Base-by-base conservation (phyloP, 2,797 vertebrate species). In the Oreochromis mossambicus region DNA sequence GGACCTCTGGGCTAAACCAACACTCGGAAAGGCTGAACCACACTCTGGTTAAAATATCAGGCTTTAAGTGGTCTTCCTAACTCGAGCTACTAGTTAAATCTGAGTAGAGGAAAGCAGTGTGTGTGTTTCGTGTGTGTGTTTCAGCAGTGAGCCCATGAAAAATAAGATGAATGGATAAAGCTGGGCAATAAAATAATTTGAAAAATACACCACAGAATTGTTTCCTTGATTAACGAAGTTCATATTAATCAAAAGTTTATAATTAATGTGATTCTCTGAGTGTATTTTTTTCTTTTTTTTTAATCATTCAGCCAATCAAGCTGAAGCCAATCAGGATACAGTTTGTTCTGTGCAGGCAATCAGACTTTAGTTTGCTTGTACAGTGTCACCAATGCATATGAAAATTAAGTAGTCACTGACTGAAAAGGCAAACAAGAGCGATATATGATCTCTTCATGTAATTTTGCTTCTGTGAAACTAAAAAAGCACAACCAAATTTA, bases 1-100 rank as follows among this genome's bases (percentile, higher is more conserved):
- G 91, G 83, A 89, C 83, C 94, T 92, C 29, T 66, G 78, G 93
- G 95, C 94, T 79, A 89, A 92, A 92, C 68, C 86, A 84, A 84
- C 90, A 89, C 90, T 92, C 68, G 78, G 70, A 87, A 81, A 92
- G 54, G 68, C 90, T 90, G 81, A 84, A 88, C 86, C 70, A 81
- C 81, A 93, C 88, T 92, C 81, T 87, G 87, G 84, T 83, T 88
- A 81, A 92, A 92, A 94, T 92, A 88, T 91, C 81, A 89, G 86
- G 94, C 88, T 88, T 85, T 90, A 79, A 81, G 79, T 50, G 63
- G 54, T 66, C 86, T 89, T 80, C 77, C 79, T 80, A 84, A 91
- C 76, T 90, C 79, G 63, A 92, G 83, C 80, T 87, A 75, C 38
- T 79, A 78, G 66, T 54, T 70, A 86, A 86, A 93, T 92, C 83